Base-by-base conservation (phyloP, 2,113 vertebrate species). In the Prunella fulvescens region DNA sequence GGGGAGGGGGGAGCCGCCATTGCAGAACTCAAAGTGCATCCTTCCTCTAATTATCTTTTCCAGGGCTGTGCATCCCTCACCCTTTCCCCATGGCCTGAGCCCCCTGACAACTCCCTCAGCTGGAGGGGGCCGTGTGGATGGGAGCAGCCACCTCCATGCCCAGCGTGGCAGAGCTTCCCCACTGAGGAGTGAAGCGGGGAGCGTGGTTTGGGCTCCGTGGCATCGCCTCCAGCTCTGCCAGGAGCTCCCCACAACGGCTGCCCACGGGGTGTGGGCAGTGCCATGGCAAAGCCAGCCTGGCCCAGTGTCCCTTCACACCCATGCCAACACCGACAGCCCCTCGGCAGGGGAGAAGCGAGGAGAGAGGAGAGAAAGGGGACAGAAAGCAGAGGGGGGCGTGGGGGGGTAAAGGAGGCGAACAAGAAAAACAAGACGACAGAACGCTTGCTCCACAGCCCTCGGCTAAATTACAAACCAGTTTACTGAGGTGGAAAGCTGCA, bases 401-500 rank as follows among this genome's bases (percentile, higher is more conserved):
- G 71, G 42, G 42, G 35, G 24, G 19, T 25, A 67, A 92, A 90
- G 90, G 88, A 91, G 72, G 65, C 10, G 54, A 86, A 67, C 56
- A 57, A 95, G 89, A 57, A 88, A 95, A 95, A 91, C 93, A 96
- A 95, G 93, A 89, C 45, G 95, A 91, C 81, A 96, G 96, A 82
- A 61, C 84, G 82, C 90, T 82, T 86, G 96, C 94, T 95, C 97
- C 80, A 87, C 81, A 95, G 94, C 96, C 95, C 90, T 95, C 50
- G 90, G 89, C 93, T 93, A 94, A 93, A 92, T 89, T 78, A 90
- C 58, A 96, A 96, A 73, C 81, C 90, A 19, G 87, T 95, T 97
- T 97, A 96, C 83, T 96, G 97, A 96, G 84, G 85, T 86, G 88
- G 95, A 97, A 95, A 95, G 96, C 93, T 91, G 93, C 86, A 95